These are phyloP conservation scores for Drosophila obscura DNA, from an alignment of 1,140 invertebrate genomes.

Conservation along the genomic window DNA sequence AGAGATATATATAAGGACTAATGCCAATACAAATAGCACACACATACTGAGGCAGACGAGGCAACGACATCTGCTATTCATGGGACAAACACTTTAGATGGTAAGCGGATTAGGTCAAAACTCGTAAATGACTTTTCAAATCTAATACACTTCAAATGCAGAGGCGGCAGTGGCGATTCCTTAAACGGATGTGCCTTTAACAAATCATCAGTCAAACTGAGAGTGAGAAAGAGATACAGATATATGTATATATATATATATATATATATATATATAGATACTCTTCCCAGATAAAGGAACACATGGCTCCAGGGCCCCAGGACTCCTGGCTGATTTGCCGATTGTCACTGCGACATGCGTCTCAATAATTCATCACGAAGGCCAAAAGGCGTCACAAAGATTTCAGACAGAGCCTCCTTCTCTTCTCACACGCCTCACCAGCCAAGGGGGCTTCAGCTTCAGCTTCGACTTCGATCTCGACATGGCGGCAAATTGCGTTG, in stretches of 20 bases:
- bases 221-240: conserved; percentile 11
- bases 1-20: too few species aligned
- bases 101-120: conserved; percentile 71
- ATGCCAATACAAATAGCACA: conserved; percentile 8
- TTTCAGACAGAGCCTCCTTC: conserved; percentile 11
- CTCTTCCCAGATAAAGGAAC: conserved; percentile 4
- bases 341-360: conserved; percentile 77
- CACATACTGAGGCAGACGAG: not conserved
- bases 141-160: conserved; percentile 57
- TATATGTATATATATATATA: conserved; percentile 19
- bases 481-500: conserved; percentile 79
- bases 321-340: conserved; percentile 66
- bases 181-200: conserved; percentile 17
- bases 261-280: conserved; percentile 12
- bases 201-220: conserved; percentile 65
- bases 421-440: not conserved
- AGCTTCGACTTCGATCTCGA: conserved; percentile 55
- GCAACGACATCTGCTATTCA: conserved; percentile 10
- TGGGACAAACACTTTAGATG: conserved; percentile 37
- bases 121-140: conserved; percentile 74
- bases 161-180: not conserved
- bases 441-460: too few species aligned
- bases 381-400: conserved; percentile 60
- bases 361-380: conserved; percentile 74
- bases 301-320: conserved; percentile 4